These are phyloP conservation scores for Anolis apletophallus DNA, from an alignment of 2,797 vertebrate species.

Conservation along the genomic window DNA sequence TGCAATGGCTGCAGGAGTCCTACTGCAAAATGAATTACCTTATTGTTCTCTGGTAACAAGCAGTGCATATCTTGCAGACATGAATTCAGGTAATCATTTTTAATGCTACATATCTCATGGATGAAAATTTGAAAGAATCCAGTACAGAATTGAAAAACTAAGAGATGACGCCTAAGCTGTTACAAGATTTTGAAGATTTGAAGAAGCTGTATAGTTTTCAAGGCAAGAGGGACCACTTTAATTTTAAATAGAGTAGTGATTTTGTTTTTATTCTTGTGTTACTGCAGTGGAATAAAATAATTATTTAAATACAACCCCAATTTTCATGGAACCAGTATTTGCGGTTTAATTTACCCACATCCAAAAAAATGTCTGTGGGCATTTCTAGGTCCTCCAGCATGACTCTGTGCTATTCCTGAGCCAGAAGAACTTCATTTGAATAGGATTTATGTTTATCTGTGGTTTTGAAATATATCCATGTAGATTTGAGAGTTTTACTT, in stretches of 20 bases:
- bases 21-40: conserved; percentile 85
- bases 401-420: too few relatives aligned
- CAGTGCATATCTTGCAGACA: conserved; percentile 73
- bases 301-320: neutral
- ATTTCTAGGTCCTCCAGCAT: too few relatives aligned
- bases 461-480: too few relatives aligned
- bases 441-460: too few relatives aligned
- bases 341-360: too few relatives aligned
- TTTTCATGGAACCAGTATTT: too few relatives aligned
- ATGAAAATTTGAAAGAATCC: conserved; percentile 11
- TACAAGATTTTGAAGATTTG: neutral
- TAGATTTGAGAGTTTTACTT: too few relatives aligned
- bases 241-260: neutral
- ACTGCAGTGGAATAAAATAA: neutral
- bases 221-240: neutral
- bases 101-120: neutral
- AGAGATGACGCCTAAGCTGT: neutral
- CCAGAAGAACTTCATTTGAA: too few relatives aligned
- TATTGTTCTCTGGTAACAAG: conserved; percentile 74
- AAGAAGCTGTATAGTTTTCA: neutral
- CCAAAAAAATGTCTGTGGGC: too few relatives aligned
- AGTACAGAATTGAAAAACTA: neutral
- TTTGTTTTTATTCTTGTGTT: neutral
- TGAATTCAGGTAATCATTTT: conserved; percentile 86
- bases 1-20: conserved; percentile 90